Conservation (phyloP, 2,113 vertebrate species). For the Colistium nudipinnis region DNA sequence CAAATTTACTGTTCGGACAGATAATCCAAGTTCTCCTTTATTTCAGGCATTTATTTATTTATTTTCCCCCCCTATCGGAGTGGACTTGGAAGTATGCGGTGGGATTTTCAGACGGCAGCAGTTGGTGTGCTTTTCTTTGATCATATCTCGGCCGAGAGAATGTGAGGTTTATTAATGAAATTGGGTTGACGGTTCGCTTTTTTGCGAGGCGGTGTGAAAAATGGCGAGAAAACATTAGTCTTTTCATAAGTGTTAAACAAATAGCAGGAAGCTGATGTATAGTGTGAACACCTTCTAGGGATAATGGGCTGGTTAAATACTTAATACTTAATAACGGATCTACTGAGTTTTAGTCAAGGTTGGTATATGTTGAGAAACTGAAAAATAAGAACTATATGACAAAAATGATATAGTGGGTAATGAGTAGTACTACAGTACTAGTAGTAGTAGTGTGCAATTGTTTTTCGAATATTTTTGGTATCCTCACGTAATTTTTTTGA, state of each 20-base stretch:
- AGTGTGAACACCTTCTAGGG: neutral
- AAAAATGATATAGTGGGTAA: no score
- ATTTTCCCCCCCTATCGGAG: constrained; percentile 20
- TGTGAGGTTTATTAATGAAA: constrained; percentile 33
- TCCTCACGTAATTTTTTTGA: no score
- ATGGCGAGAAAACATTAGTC: constrained; percentile 25
- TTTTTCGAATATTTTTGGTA: no score
- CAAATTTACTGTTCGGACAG: constrained; percentile 68
- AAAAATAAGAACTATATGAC: no score
- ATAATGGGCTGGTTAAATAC: neutral
- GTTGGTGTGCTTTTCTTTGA: constrained; percentile 45
- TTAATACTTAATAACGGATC: no score
- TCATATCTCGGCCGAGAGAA: constrained; percentile 27
- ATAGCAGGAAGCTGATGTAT: neutral
- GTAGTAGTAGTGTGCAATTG: no score
- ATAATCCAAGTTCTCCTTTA: constrained; percentile 62
- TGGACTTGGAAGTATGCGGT: constrained; percentile 23
- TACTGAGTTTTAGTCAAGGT: no score
- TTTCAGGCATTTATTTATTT: constrained; percentile 35
- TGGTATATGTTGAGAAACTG: no score
- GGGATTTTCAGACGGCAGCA: constrained; percentile 10
- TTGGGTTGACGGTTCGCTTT: constrained; percentile 1
- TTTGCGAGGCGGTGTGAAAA: constrained; percentile 5
- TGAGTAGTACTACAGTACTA: no score
- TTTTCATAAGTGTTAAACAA: constrained; percentile 20